Percentiles rank a stretch among this genome's conserved stretches.
These are phyloP conservation scores for Nannoperca australis DNA, from an alignment of 2,797 vertebrate species.

Conservation along the genomic window DNA sequence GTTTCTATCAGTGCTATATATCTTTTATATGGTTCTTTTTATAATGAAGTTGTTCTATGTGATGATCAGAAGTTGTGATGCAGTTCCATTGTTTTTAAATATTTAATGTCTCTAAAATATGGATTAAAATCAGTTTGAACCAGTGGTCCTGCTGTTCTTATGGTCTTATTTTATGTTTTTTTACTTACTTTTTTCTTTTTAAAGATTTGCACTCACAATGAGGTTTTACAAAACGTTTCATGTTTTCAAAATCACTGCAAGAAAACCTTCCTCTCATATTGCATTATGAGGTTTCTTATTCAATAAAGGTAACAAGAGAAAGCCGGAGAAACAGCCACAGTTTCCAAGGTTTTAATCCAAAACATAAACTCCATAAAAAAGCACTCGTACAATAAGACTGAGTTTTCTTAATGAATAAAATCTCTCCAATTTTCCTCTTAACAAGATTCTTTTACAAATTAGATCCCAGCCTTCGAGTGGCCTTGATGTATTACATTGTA, in stretches of 20 bases:
- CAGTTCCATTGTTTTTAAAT: conserved; percentile 96
- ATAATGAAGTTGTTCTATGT: conserved; percentile 91
- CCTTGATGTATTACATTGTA: conserved; percentile 57
- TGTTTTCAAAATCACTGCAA: neutral
- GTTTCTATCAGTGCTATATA: conserved; percentile 81
- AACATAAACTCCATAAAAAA: neutral
- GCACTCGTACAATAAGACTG: neutral
- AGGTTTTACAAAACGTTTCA: neutral
- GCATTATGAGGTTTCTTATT: neutral
- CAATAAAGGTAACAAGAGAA: neutral
- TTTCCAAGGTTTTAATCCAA: neutral
- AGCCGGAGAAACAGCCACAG: neutral
- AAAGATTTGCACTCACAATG: neutral
- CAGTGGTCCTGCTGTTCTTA: conserved; percentile 80
- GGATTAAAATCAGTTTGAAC: conserved; percentile 92
- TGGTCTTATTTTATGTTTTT: neutral
- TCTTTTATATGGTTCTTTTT: conserved; percentile 88
- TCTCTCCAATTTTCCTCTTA: conserved; percentile 17
- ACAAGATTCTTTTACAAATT: conserved; percentile 41
- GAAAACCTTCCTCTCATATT: neutral
- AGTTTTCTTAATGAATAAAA: conserved; percentile 16
- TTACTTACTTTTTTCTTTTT: neutral
- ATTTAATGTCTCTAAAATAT: conserved; percentile 93
- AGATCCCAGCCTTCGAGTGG: conserved; percentile 35
- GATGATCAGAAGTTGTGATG: conserved; percentile 93